Evolutionary conservation across 92 coral and sea anemone genomes (phyloP), one percentile per base, ranked within the genome.

Genomic region (Montipora capitata): DNA sequence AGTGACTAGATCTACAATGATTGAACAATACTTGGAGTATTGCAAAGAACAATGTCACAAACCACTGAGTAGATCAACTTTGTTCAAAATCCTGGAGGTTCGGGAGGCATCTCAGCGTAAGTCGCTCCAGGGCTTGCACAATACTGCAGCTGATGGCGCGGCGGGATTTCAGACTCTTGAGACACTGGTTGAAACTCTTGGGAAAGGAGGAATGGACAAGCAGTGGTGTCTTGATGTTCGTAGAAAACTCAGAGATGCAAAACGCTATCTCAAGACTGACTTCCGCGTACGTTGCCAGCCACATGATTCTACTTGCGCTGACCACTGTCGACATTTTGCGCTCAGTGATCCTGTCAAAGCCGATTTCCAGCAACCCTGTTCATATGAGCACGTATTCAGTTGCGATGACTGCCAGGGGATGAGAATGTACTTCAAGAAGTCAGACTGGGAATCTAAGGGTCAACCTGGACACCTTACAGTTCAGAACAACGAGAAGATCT

Each of bases 41-140:
- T 87, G 91, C 85, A 78, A 87, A 59, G 91, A 87, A 61, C 71
- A 87, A 68, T 58, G 72, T 40, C 80, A 67, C 74, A 79, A 86
- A 52, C 85, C 90, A 39, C 66, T 88, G 63, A 63, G 82, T 14
- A 88, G 88, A 62, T 80, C 92, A 5, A 74, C 92, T 43, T 66
- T 88, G 92, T 88, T 88, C 43, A 88, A 88, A 80, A 88, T 88
- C 51, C 75, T 81, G 82, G 87, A 88, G 74, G 88, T 88, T 68
- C n/a, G 83, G 12, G 79, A 72, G 74, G 87, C 87, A 35, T 88
- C 83, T 72, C 88, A 72, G 92, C 83, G 92, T 75, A 74, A 58
- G 57, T 85, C 83, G 56, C 90, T 86, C 43, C 77, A 78, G 45
- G 93, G 93, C 72, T 70, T 84, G 77, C 90, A 90, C 48, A 90